Evolutionary conservation across 1,140 invertebrate species (phyloP).

Genomic region (Sitophilus oryzae): DNA sequence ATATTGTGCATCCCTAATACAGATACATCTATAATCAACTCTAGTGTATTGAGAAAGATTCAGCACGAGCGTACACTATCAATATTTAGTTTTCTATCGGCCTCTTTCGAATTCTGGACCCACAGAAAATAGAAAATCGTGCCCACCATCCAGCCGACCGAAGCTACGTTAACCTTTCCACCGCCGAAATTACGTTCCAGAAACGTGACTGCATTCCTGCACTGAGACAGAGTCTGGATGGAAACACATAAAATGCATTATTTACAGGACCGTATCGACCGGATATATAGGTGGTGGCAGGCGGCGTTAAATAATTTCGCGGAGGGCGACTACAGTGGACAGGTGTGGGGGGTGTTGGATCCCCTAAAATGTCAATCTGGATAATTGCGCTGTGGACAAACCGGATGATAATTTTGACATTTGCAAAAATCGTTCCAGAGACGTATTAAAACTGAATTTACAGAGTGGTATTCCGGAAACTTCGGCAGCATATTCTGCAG

Average conservation of each 20-base stretch:
- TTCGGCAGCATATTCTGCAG: too few species aligned
- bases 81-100: neutral
- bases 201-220: constrained; percentile 2
- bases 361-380: too few species aligned
- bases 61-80: neutral
- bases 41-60: neutral
- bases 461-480: too few species aligned
- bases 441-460: too few species aligned
- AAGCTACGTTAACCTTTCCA: neutral
- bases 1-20: too few species aligned
- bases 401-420: too few species aligned
- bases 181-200: constrained; percentile 3
- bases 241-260: neutral
- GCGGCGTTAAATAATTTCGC: neutral
- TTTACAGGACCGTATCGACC: neutral
- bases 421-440: too few species aligned
- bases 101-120: neutral
- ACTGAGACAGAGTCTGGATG: neutral
- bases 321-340: neutral
- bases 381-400: too few species aligned
- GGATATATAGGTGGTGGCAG: neutral
- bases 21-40: neutral
- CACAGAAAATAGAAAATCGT: neutral
- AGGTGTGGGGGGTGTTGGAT: too few species aligned
- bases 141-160: too few species aligned